Base-by-base conservation (phyloP, 2,888 invertebrate genomes). In the Synanthedon myopaeformis region DNA sequence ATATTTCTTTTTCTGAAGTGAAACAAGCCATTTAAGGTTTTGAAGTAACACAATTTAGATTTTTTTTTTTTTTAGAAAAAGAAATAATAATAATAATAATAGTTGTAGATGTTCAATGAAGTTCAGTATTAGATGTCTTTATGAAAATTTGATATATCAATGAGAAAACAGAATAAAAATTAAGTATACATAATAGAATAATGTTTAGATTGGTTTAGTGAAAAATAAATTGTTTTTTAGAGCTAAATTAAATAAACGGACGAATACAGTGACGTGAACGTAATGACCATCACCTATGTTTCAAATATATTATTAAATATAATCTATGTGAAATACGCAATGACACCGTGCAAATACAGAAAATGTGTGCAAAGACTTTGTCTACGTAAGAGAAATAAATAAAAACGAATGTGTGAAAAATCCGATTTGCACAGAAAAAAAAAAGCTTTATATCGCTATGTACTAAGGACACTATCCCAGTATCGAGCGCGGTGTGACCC, bases 401-500 rank as follows among this genome's bases (percentile, higher is more conserved):
- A 45, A n/a, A 45, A 35, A 35, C 35, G 35, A 35, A 13, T 14
- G 6, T 8, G 45, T 45, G 41, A 51, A 23, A 23, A 17, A 58
- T 58, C 55, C 58, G 58, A 59, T 58, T 60, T 58, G 56, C 60
- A 63, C 55, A 60, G 59, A 55, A 54, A 61, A 55, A 19, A 45
- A 58, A 58, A 57, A 64, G 65, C 65, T 59, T 55, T 57, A 55
- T 61, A 64, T 13, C 45, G 61, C 63, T 61, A 61, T 62, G 62
- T 64, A 63, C 67, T 68, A 35, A 35, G 35, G 35, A 10, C 35
- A 35, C 35, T 35, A 35, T 35, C 35, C 35, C 35, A 35, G 35
- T 35, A 56, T 53, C 52, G 56, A 82, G 82, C 81, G 81, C 80
- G 71, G 81, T 81, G 81, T 78, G 62, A 77, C 70, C 78, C 74